Evolutionary conservation across 2,888 invertebrate genomes (phyloP).

Genomic region (Creontiades dilutus): DNA sequence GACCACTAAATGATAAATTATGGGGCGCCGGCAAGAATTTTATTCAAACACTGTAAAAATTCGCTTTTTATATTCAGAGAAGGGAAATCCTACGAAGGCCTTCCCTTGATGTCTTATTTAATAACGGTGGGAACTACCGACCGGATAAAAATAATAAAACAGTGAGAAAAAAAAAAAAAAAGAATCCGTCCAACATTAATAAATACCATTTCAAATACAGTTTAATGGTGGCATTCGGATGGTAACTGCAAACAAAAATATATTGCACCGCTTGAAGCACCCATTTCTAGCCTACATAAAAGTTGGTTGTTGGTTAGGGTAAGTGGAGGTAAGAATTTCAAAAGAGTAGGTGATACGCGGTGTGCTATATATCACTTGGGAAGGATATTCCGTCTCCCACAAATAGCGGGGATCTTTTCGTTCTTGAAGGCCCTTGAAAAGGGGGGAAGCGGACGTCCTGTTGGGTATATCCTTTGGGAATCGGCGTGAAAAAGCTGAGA

Average conservation of each 20-base stretch:
- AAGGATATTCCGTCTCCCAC: slow-evolving; percentile 13
- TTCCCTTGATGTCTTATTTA: neutral
- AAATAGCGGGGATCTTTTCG: neutral
- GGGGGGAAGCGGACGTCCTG: neutral
- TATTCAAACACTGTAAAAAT: slow-evolving; percentile 25
- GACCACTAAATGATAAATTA: slow-evolving; percentile 13
- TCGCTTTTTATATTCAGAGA: neutral
- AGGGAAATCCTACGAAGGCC: neutral
- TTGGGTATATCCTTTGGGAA: neutral
- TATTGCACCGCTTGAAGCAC: neutral
- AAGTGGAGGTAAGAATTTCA: slow-evolving; percentile 1
- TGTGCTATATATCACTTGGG: neutral
- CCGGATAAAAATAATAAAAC: neutral
- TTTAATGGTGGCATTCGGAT: slow-evolving; percentile 1
- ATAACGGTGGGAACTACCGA: slow-evolving; percentile 5
- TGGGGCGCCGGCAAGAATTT: neutral
- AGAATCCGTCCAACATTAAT: neutral
- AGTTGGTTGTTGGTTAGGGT: neutral
- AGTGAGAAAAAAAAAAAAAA: too few relatives aligned
- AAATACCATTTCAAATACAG: neutral
- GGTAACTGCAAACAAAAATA: slow-evolving; percentile 17
- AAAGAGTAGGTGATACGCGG: neutral
- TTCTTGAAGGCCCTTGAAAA: neutral
- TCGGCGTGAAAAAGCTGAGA: neutral
- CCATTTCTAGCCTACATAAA: neutral